Evolutionary conservation across 2,888 invertebrate species (phyloP).

Genomic region (Protonemura montana): DNA sequence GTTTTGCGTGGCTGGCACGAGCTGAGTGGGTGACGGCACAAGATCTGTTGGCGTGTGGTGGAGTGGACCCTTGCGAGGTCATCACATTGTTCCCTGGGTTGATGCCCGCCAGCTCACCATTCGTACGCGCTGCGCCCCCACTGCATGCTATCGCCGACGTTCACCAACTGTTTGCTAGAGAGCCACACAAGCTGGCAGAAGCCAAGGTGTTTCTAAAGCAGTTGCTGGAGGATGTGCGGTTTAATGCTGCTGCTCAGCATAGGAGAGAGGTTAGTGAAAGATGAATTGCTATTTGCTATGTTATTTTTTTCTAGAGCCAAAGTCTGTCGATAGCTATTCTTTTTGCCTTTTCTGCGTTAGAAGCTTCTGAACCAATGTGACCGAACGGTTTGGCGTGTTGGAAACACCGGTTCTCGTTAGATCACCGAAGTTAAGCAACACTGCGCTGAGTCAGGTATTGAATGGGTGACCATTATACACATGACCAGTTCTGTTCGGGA

Average conservation of each 20-base stretch:
- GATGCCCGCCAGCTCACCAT: slow-evolving; percentile 57
- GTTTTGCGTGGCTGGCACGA: slow-evolving; percentile 61
- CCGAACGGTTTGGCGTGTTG: no score
- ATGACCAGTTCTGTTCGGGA: no score
- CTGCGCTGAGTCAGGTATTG: no score
- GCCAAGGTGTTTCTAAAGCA: slow-evolving; percentile 58
- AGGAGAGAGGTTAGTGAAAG: slow-evolving; percentile 39
- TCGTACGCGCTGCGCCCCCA: slow-evolving; percentile 59
- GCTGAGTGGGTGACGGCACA: slow-evolving; percentile 59
- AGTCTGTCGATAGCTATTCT: no score
- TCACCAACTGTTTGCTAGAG: slow-evolving; percentile 55
- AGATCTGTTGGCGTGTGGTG: slow-evolving; percentile 58
- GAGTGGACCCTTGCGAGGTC: slow-evolving; percentile 61
- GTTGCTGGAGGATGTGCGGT: slow-evolving; percentile 50
- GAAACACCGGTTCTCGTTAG: no score
- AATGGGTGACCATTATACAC: no score
- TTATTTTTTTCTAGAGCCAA: no score
- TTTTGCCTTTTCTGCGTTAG: no score
- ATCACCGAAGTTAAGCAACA: no score
- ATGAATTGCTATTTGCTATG: neutral
- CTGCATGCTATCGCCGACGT: slow-evolving; percentile 61
- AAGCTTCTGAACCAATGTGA: no score
- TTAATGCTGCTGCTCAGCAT: slow-evolving; percentile 27
- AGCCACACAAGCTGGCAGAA: slow-evolving; percentile 44
- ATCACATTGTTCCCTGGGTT: slow-evolving; percentile 60